These are phyloP conservation scores for Holothuria scabra DNA, from an alignment of 53 echinoderm and acorn worm genomes.

Conservation along the genomic window DNA sequence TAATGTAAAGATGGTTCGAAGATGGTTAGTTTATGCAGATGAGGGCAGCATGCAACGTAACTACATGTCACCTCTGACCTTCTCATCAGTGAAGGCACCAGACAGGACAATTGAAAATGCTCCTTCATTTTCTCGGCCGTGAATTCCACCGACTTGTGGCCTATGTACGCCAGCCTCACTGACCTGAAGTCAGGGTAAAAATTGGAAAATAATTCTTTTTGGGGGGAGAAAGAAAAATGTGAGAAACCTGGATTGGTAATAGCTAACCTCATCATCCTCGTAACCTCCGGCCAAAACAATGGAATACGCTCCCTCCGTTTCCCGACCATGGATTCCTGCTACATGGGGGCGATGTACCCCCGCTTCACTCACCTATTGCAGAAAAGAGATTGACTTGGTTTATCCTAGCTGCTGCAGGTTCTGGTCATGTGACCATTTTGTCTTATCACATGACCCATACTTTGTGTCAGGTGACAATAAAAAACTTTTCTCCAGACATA, in stretches of 20 bases:
- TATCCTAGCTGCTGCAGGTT: constrained; percentile 1
- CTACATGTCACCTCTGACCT: constrained; percentile 56
- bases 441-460: too few species aligned
- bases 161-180: constrained; percentile 51
- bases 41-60: constrained; percentile 40
- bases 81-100: constrained; percentile 46
- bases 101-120: constrained; percentile 52
- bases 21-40: constrained; percentile 21
- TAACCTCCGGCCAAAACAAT: constrained; percentile 98
- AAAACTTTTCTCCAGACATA: neutral
- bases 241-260: constrained; percentile 3
- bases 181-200: constrained; percentile 43
- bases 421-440: too few species aligned
- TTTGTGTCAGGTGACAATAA: neutral
- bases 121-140: constrained; percentile 47
- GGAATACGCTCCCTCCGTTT: constrained; percentile 97
- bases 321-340: constrained; percentile 97
- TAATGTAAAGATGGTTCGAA: neutral
- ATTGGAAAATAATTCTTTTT: constrained; percentile 28
- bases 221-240: constrained; percentile 26
- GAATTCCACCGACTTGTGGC: constrained; percentile 50
- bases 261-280: constrained; percentile 95
- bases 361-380: constrained; percentile 83
- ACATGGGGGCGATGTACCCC: constrained; percentile 98
- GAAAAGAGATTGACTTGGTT: constrained; percentile 25